These are phyloP conservation scores for Deroplatys truncata DNA, from an alignment of 2,888 invertebrate species.

Conservation along the genomic window DNA sequence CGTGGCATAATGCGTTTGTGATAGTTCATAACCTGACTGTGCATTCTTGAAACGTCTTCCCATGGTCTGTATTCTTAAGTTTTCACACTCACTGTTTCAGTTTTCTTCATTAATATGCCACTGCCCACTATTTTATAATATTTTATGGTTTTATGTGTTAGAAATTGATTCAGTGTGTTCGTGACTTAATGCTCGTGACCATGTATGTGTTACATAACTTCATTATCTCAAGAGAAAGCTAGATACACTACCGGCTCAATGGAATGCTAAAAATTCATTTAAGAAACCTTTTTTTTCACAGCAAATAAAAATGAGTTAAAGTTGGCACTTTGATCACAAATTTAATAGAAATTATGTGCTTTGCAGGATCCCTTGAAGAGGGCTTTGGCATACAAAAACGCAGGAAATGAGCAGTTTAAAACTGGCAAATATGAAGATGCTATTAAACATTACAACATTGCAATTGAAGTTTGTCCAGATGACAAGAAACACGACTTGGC, in stretches of 20 bases:
- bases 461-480: conserved; percentile 83
- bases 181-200: no score
- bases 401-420: conserved; percentile 85
- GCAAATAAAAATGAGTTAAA: no score
- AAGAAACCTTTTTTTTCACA: no score
- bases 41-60: background rate
- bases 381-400: conserved; percentile 76
- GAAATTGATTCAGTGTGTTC: no score
- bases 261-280: no score
- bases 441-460: conserved; percentile 82
- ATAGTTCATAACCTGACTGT: background rate
- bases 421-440: conserved; percentile 88
- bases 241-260: no score
- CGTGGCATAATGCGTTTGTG: background rate
- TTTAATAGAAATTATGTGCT: background rate
- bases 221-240: no score
- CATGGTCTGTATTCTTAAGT: no score
- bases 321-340: no score
- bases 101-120: background rate
- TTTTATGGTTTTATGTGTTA: no score
- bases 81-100: no score
- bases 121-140: background rate
- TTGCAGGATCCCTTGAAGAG: conserved; percentile 60
- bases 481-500: conserved; percentile 71
- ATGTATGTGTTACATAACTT: no score